Evolutionary conservation across 1,140 invertebrate species (phyloP).

Genomic region (Lerema accius): DNA sequence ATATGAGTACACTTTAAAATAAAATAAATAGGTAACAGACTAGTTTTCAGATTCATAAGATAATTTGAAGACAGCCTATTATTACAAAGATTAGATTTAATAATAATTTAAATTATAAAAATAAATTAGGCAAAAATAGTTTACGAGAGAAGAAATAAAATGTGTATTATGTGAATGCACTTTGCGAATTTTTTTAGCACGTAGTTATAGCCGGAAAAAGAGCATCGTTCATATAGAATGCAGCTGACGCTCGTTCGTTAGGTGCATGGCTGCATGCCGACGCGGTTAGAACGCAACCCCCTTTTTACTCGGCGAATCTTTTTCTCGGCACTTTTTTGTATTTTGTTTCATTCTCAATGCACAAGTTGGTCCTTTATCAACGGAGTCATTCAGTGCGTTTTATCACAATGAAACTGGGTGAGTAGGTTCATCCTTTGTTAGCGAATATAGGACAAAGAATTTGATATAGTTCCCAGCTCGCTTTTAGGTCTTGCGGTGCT

Average conservation of each 20-base stretch:
- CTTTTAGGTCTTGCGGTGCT: background rate
- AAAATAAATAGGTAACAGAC: too few relatives aligned
- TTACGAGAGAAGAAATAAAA: too few relatives aligned
- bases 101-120: too few relatives aligned
- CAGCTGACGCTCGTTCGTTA: constrained; percentile 45
- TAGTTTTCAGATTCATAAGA: too few relatives aligned
- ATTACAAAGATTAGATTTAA: too few relatives aligned
- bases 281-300: constrained; percentile 53
- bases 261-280: constrained; percentile 36
- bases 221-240: constrained; percentile 42
- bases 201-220: constrained; percentile 43
- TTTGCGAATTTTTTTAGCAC: background rate
- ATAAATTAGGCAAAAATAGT: too few relatives aligned
- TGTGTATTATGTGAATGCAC: too few relatives aligned
- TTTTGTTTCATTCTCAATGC: constrained; percentile 38
- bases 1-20: too few relatives aligned
- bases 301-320: constrained; percentile 40
- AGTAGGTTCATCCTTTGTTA: constrained; percentile 24
- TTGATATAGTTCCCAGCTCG: background rate
- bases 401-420: constrained; percentile 25
- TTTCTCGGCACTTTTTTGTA: constrained; percentile 26
- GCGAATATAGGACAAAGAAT: constrained; percentile 3
- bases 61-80: too few relatives aligned
- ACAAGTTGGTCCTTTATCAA: constrained; percentile 27
- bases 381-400: constrained; percentile 19